These are phyloP conservation scores for Arge pagana DNA, from an alignment of 2,888 invertebrate genomes.

Conservation along the genomic window DNA sequence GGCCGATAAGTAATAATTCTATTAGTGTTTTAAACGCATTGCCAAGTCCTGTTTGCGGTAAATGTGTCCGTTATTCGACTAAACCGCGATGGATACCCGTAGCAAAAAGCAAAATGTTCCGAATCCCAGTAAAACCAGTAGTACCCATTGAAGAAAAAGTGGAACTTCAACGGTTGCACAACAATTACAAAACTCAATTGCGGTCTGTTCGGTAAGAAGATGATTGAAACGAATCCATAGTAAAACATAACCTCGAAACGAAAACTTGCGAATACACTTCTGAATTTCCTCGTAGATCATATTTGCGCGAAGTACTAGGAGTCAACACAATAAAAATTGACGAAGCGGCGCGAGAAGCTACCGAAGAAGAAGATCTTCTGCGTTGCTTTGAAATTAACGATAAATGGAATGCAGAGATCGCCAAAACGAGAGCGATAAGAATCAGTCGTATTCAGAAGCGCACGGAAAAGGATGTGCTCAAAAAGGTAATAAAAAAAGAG, in stretches of 20 bases:
- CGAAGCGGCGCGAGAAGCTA: conserved; percentile 35
- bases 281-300: conserved; percentile 59
- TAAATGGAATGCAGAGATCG: conserved; percentile 72
- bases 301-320: conserved; percentile 39
- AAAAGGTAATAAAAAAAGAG: conserved; percentile 46
- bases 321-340: conserved; percentile 36
- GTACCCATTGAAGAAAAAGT: conserved; percentile 67
- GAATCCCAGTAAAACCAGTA: conserved; percentile 67
- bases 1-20: conserved; percentile 15
- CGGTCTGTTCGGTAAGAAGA: conserved; percentile 61
- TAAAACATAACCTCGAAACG: background rate
- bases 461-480: conserved; percentile 60
- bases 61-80: conserved; percentile 64
- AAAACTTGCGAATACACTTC: background rate
- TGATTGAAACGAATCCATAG: background rate
- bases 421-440: conserved; percentile 64
- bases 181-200: conserved; percentile 68
- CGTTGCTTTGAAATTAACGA: conserved; percentile 67
- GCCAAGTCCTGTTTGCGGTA: conserved; percentile 30
- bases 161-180: conserved; percentile 71
- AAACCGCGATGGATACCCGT: conserved; percentile 82
- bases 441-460: conserved; percentile 60
- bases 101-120: conserved; percentile 79
- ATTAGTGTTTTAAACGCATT: conserved; percentile 11
- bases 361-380: conserved; percentile 69